Base-by-base conservation (phyloP, 2,888 invertebrate species). In the Thereva unica region DNA sequence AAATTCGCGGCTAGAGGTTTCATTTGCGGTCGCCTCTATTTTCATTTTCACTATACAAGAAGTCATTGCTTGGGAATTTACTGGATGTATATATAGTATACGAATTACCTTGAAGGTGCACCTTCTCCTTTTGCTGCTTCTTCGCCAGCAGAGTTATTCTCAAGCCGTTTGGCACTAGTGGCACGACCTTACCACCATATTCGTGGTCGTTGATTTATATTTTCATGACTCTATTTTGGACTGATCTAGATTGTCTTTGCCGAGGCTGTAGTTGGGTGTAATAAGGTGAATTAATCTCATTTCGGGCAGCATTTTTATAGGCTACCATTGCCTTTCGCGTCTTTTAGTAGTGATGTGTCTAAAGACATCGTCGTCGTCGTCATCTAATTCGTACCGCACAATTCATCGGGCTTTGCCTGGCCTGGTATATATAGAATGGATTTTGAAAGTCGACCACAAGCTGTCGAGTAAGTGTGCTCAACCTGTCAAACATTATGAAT, bases 161-260 rank as follows among this genome's bases (percentile, higher is more conserved):
- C 61, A 50, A 38, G 23, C 23, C 23, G 23, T 23, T 23, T 23
- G 23, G 23, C 23, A 23, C 23, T 23, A 23, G 44, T 40, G 50
- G 41, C 50, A 50, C 50, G 61, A 61, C 50, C 61, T 61, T 34
- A 50, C 50, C 50, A 50, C 50, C 61, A 61, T 61, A 40, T 10
- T 34, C 41, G 23, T 53, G 50, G 23, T 41, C 42, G 50, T 49
- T 50, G 61, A 61, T 61, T 61, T 61, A 61, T 61, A 50, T 50
- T 61, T 49, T 61, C 61, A 61, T 61, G 61, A 61, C 61, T 61
- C 61, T 61, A 41, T 50, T 50, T 61, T 50, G 49, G 61, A 61
- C 50, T 61, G 61, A 61, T 61, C 61, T 34, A 61, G 61, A 61
- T 61, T 61, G 50, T 50, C 50, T 23, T 23, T 23, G 23, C 23